Conservation (phyloP, 2,113 vertebrate species). For the Pitta sordida region DNA sequence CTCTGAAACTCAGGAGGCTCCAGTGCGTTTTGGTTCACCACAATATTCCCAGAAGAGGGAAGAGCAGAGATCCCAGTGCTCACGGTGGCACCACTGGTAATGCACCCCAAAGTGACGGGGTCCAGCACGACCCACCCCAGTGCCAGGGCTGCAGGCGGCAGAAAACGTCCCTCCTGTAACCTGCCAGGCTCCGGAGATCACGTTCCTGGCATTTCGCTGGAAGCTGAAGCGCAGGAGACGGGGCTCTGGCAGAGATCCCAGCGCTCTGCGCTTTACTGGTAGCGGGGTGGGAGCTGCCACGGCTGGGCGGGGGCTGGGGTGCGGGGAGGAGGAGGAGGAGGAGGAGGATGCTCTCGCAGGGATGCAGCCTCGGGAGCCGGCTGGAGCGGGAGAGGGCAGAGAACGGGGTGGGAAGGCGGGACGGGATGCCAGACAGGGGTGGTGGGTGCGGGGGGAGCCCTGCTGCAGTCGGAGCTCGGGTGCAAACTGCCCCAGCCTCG, state of each 20-base stretch:
- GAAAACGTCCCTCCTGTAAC: background rate
- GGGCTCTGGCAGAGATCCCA: conserved; percentile 43
- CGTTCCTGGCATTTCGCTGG: conserved; percentile 46
- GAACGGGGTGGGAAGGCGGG: background rate
- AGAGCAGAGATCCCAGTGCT: accelerated
- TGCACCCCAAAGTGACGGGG: background rate
- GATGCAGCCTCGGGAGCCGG: background rate
- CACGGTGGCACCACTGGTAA: accelerated
- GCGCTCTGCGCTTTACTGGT: conserved; percentile 29
- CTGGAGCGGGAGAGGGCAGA: background rate
- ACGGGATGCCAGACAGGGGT: background rate
- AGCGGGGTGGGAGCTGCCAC: background rate
- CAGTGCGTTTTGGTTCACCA: background rate
- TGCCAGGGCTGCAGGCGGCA: accelerated
- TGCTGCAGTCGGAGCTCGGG: background rate
- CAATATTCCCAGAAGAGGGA: background rate
- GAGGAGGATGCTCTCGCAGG: background rate
- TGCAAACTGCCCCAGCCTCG: background rate
- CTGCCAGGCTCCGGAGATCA: background rate
- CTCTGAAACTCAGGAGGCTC: background rate
- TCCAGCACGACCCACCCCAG: accelerated
- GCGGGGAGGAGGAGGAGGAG: background rate
- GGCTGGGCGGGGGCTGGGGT: background rate
- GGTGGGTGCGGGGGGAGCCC: background rate
- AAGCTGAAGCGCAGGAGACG: conserved; percentile 13